Evolutionary conservation across 1,140 invertebrate species (phyloP), one percentile per base, ranked within the genome.

Genomic region (Hormaphis cornu): DNA sequence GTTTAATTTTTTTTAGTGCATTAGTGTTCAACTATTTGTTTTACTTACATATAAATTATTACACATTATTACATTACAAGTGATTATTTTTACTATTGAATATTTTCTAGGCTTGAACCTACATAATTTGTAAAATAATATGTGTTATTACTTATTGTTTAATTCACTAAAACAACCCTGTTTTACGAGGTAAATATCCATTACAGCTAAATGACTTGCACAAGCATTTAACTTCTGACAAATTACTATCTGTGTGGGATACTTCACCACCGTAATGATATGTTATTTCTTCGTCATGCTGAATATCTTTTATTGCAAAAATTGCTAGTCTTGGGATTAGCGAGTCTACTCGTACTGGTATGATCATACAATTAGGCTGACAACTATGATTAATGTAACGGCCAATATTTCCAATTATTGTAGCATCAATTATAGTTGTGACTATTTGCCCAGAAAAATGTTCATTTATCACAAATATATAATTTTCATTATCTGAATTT

Each of bases 361-460:
- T 75, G 71, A 95, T 83, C 30, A 82, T 75, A 75, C 89, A 83
- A 76, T 95, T 97, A 9, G 93, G 89, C 20, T 87, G 79, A 79
- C 94, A 97, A 53, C 90, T 93, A 76, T 97, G 94, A 79, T 96
- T 97, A 18, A 93, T 82, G 76, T 93, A 96, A 24, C 93, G 81
- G 1, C 91, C 91, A 74, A 96, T 87, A 76, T 95, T 97, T 7
- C 92, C 92, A 75, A 88, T 86, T 50, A 77, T 75, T 33, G 82
- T 83, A 0, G 93, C 90, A 81, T 96, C 93, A 44, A 96, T 84
- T 74, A 87, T 86, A 1, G 87, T 92, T 79, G 82, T 82, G 44
- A 81, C 77, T 56, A 71, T 20, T 63, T 75, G 77, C 0, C 80
- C 73, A n/a, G 79, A 81, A 73, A 83, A 79, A 76, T 85, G 80